These are phyloP conservation scores for Caretta caretta DNA, from an alignment of 2,113 vertebrate species.

Conservation along the genomic window DNA sequence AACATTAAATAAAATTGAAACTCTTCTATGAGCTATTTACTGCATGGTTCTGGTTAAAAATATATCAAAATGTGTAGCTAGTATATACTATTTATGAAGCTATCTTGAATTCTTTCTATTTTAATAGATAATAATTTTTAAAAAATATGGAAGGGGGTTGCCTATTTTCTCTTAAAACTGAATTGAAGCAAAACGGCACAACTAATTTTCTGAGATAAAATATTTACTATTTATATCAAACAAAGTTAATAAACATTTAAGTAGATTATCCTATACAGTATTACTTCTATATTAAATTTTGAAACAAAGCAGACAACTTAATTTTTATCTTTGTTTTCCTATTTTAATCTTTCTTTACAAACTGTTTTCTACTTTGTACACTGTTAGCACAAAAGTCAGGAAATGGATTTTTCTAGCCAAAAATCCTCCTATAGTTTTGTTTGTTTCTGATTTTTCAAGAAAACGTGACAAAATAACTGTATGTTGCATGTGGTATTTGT, in stretches of 20 bases:
- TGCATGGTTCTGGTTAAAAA: constrained; percentile 25
- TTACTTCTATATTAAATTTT: constrained; percentile 28
- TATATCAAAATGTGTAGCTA: constrained; percentile 46
- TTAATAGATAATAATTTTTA: constrained; percentile 31
- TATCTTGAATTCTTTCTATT: constrained; percentile 50
- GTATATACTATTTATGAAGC: constrained; percentile 36
- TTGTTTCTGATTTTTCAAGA: background rate
- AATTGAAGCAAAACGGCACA: background rate
- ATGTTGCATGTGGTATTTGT: background rate
- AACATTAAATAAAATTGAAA: constrained; percentile 42
- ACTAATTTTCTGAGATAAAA: constrained; percentile 33
- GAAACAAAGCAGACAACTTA: constrained; percentile 13
- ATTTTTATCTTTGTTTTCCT: background rate
- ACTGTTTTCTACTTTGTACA: background rate
- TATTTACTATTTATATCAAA: constrained; percentile 15
- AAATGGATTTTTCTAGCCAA: background rate
- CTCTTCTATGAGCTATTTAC: constrained; percentile 50
- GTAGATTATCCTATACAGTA: background rate
- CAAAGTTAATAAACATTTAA: constrained; percentile 39
- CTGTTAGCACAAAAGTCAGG: background rate
- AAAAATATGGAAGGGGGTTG: background rate
- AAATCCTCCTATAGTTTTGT: background rate
- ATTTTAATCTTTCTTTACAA: background rate
- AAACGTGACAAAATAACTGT: background rate
- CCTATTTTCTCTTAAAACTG: background rate